phyloP scores from a whole-genome alignment of 2,797 vertebrate genomes.

The Buphagus erythrorhynchus region DNA sequence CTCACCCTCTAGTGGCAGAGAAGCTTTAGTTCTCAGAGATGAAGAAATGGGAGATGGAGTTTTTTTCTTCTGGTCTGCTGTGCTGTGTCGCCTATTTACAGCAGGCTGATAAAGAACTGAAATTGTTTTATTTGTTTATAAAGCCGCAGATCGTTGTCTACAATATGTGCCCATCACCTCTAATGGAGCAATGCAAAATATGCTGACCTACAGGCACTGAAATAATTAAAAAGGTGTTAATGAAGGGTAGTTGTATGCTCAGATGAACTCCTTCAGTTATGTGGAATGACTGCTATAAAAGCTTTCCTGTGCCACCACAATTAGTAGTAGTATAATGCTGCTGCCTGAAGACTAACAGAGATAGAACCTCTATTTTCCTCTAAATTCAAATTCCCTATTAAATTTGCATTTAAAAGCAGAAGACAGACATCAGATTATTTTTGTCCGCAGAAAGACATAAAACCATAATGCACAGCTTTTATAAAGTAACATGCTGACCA shows the following conservation, averaged over 20 bases:
- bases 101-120: neutral
- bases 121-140: neutral
- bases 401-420: neutral
- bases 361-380: neutral
- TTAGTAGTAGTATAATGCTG: neutral
- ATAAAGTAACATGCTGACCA: neutral
- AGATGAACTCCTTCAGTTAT: neutral
- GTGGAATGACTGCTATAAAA: neutral
- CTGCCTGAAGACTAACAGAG: neutral
- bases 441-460: neutral
- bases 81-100: neutral
- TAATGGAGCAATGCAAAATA: neutral
- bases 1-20: conserved; percentile 69
- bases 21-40: conserved; percentile 19
- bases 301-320: neutral
- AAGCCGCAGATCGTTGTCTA: neutral
- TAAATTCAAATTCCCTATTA: neutral
- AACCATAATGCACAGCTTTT: neutral
- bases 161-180: neutral
- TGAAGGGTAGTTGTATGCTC: neutral
- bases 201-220: neutral
- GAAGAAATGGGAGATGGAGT: neutral
- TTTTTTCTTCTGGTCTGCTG: neutral
- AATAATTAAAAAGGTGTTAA: neutral
- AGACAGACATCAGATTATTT: neutral